phyloP scores from a whole-genome alignment of 2,888 invertebrate genomes.

The Mesodorylaimus sp. region DNA sequence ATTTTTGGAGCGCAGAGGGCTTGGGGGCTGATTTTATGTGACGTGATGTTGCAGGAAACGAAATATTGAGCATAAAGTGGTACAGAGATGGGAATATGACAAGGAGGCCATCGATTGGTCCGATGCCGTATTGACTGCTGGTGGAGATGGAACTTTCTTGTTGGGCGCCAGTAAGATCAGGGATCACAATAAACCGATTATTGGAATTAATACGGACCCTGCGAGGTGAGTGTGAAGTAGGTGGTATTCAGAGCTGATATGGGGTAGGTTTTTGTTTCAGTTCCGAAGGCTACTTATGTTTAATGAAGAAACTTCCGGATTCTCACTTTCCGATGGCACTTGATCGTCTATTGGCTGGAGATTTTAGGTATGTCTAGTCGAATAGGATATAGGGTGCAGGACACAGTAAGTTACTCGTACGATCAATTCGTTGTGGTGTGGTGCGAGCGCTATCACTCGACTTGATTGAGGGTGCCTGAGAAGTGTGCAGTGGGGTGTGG shows the following conservation, averaged over 20 bases:
- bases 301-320: conserved; percentile 57
- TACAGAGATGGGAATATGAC: conserved; percentile 41
- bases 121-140: conserved; percentile 47
- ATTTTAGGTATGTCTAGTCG: conserved; percentile 39
- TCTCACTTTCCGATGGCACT: conserved; percentile 41
- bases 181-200: conserved; percentile 61
- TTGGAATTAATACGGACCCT: conserved; percentile 92
- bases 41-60: conserved; percentile 27
- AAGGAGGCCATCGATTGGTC: conserved; percentile 65
- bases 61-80: conserved; percentile 50
- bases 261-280: too few relatives aligned
- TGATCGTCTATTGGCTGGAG: conserved; percentile 46
- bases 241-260: conserved; percentile 1
- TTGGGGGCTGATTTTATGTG: not conserved
- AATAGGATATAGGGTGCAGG: too few relatives aligned
- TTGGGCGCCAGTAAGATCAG: conserved; percentile 67
- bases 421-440: too few relatives aligned
- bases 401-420: too few relatives aligned
- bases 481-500: too few relatives aligned
- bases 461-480: too few relatives aligned
- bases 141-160: conserved; percentile 93
- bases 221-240: conserved; percentile 33
- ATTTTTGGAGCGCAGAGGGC: not conserved
- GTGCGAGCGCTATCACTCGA: too few relatives aligned
- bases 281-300: conserved; percentile 78